These are phyloP conservation scores for Boloria selene DNA, from an alignment of 2,888 invertebrate species.

Conservation along the genomic window DNA sequence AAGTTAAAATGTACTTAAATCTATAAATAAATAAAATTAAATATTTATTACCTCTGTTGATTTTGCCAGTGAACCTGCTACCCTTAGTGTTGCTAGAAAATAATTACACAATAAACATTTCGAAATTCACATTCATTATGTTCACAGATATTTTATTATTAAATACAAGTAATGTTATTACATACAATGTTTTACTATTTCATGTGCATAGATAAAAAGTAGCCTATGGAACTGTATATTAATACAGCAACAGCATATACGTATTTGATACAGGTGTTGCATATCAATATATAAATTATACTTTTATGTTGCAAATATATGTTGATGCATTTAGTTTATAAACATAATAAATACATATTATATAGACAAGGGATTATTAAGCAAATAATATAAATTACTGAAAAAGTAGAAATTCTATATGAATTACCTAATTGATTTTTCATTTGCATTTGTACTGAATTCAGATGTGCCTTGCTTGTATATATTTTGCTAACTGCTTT, in stretches of 20 bases:
- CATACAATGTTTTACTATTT: no score
- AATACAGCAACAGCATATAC: no score
- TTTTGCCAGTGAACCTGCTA: slow-evolving; percentile 95
- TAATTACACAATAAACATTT: slow-evolving; percentile 12
- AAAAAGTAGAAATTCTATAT: neutral
- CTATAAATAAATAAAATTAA: neutral
- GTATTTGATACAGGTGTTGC: no score
- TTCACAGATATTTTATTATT: slow-evolving; percentile 6
- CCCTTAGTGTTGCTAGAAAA: slow-evolving; percentile 91
- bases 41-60: slow-evolving; percentile 91
- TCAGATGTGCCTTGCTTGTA: slow-evolving; percentile 98
- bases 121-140: neutral
- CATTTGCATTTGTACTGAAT: slow-evolving; percentile 98
- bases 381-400: neutral
- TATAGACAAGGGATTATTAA: no score
- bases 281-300: no score
- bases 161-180: neutral
- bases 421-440: slow-evolving; percentile 94
- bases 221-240: neutral
- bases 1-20: neutral
- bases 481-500: slow-evolving; percentile 95
- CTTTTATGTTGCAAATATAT: no score
- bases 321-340: no score
- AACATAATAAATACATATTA: no score
- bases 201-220: no score